Base-by-base conservation (phyloP, 2,113 vertebrate species). In the Podocnemis expansa region DNA sequence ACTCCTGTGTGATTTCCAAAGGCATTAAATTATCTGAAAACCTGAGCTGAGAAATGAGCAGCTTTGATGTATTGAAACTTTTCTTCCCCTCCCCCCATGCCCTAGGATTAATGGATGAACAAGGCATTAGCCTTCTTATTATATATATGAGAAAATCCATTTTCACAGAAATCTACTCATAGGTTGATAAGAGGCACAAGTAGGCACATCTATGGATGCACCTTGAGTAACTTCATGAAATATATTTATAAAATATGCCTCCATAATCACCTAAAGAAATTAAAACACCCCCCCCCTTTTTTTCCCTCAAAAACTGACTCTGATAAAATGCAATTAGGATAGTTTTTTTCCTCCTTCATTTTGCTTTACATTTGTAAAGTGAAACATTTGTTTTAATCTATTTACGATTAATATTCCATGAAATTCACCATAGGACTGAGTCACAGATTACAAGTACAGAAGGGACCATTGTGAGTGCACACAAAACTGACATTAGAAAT, bases 21-120 rank as follows among this genome's bases (percentile, higher is more conserved):
- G 60, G 24, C 58, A 89, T 91, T 94, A 94, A 87, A 95, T 89
- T 90, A 95, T 90, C 90, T 83, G 54, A 91, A 97, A 97, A 97
- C 78, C 13, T 54, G 60, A 97, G 88, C 25, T 41, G n/a, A 83
- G 60, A 94, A 95, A 93, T 67, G 2, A 96, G 91, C 34, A 83
- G 17, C 41, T 94, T 80, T 91, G 63, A 81, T 54, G 17, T 43
- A 93, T 89, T 88, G 89, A 76, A 94, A 94, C 4, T 89, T 92
- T 87, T 85, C 51, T 86, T 81, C 7, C 45, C 90, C 76, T 24
- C 16, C 47, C 8, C 70, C 76, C 58, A 8, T 0, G 0, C 5
- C 6, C 55, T n/a, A 27, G 16, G 10, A 34, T 31, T 82, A 19
- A 41, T 56, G 13, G 90, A 82, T 80, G 67, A 91, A 85, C 22